Conservation (phyloP, 1,140 invertebrate genomes). For the Drosophila lacertosa region DNA sequence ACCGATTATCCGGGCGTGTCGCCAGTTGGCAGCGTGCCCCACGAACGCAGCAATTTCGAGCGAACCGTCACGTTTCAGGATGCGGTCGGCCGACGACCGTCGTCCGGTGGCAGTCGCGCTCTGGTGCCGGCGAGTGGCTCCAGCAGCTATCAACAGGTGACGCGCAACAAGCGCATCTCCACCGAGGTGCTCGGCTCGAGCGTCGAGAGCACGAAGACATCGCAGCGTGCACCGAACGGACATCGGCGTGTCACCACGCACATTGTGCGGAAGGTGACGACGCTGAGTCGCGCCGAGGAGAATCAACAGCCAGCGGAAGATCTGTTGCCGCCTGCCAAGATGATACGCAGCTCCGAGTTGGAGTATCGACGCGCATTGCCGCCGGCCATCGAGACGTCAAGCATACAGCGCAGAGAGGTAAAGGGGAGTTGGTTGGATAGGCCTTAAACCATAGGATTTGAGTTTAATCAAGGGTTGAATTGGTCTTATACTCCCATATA, state of each 20-base stretch:
- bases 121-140: conserved; percentile 44
- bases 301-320: conserved; percentile 90
- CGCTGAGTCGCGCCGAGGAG: conserved; percentile 93
- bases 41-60: conserved; percentile 67
- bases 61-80: conserved; percentile 73
- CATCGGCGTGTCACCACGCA: conserved; percentile 92
- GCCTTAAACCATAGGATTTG: not conserved
- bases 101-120: conserved; percentile 55
- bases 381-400: conserved; percentile 66
- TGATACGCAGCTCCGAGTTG: conserved; percentile 75
- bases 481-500: no score
- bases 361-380: conserved; percentile 86
- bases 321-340: conserved; percentile 85
- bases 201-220: conserved; percentile 91
- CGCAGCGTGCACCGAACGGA: conserved; percentile 89
- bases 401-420: conserved; percentile 76
- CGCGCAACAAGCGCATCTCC: conserved; percentile 92
- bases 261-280: conserved; percentile 95
- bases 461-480: no score
- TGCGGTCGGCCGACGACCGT: conserved; percentile 41
- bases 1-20: conserved; percentile 77
- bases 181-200: conserved; percentile 93
- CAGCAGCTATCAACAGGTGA: conserved; percentile 87
- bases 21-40: conserved; percentile 57
- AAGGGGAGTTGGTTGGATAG: not conserved